Base-by-base conservation (phyloP, 2,797 vertebrate species). In the Arnoldichthys spilopterus region DNA sequence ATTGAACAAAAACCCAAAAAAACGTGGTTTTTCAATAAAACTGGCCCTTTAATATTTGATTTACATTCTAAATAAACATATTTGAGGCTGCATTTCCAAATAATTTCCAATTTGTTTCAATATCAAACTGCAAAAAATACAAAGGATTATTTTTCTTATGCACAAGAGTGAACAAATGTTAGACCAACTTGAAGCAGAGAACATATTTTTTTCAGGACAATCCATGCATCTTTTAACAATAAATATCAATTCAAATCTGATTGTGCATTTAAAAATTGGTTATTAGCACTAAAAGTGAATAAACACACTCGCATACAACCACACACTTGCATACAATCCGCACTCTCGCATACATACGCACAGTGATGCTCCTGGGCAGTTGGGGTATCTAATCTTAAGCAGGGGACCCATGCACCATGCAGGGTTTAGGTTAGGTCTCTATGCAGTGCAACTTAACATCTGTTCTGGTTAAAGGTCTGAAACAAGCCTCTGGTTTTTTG, bases 181-280 rank as follows among this genome's bases (percentile, higher is more conserved):
- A 47, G 43, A 47, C 43, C 43, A 47, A 47, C 13, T 47, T 13
- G 15, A 2, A 13, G 7, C 37, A 40, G 37, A 40, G 7, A 40
- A 40, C 11, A 1, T 47, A 1, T 47, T 12, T 47, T 47, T 13
- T 47, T 47, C 12, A 47, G 11, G 13, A 47, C 43, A 16, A 47
- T 13, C 43, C 1, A 13, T 47, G 43, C 3, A 47, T 13, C 43
- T 13, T 53, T 53, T 20, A 53, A 8, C 20, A 53, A 16, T 22
- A 2, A 66, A 32, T 15, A 4, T 54, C 28, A 47, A 5, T 18
- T 16, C 20, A 49, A 34, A 43, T 71, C 12, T 22, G 59, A 68
- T 49, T 75, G 72, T 78, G 71, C 75, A 32, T 74, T 80, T 78
- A 80, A 83, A 80, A 12, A 24, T 51, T 26, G 30, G 34, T 56